These are phyloP conservation scores for Polydrusus cervinus DNA, from an alignment of 2,888 invertebrate species.

Conservation along the genomic window DNA sequence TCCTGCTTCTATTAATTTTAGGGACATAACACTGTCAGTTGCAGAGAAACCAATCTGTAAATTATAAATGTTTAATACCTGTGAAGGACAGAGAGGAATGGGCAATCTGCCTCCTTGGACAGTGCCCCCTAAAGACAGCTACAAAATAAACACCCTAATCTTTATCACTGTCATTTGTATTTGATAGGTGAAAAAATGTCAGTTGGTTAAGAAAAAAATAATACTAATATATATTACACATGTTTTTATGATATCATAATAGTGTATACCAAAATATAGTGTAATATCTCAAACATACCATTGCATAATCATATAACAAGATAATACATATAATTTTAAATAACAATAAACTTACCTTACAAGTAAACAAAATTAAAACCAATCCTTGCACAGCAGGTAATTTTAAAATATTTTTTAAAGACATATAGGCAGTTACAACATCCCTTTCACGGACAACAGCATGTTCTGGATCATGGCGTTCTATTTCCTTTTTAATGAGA, in stretches of 20 bases:
- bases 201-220: no score
- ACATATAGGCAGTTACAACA: slow-evolving; percentile 84
- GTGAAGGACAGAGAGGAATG: neutral
- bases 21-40: slow-evolving; percentile 93
- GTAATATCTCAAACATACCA: neutral
- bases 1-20: slow-evolving; percentile 97
- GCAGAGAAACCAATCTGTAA: slow-evolving; percentile 94
- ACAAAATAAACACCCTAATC: no score
- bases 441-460: slow-evolving; percentile 71
- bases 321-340: no score
- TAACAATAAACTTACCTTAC: slow-evolving; percentile 80
- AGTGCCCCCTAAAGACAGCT: no score
- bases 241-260: neutral
- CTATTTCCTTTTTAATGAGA: slow-evolving; percentile 88
- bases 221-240: no score
- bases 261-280: neutral
- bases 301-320: neutral
- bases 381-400: slow-evolving; percentile 87
- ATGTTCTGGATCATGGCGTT: slow-evolving; percentile 69
- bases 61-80: slow-evolving; percentile 23
- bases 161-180: no score
- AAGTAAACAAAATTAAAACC: slow-evolving; percentile 88
- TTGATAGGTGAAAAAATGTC: no score
- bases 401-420: slow-evolving; percentile 87
- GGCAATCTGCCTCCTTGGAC: no score